phyloP scores from a whole-genome alignment of 30 jellyfish, hydroid and myxozoan genomes.

The Turritopsis rubra region DNA sequence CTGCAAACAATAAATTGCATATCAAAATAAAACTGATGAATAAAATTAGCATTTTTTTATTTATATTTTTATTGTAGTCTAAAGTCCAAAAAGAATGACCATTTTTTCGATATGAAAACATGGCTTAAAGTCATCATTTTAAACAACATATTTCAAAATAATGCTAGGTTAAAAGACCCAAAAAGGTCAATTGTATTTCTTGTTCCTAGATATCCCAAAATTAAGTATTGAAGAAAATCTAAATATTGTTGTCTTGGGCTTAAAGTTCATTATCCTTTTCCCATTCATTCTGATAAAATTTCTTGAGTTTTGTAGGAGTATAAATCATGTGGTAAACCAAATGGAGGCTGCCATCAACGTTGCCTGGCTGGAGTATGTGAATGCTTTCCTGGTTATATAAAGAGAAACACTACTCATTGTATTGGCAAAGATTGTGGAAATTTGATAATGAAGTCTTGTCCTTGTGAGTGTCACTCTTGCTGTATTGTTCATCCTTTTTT shows the following conservation, averaged over 20 bases:
- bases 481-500: neutral
- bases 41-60: neutral
- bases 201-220: no score
- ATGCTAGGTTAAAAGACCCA: no score
- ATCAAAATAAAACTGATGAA: neutral
- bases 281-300: no score
- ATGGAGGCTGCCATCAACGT: conserved; percentile 90
- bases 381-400: conserved; percentile 63
- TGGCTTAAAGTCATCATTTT: no score
- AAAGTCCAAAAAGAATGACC: no score
- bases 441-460: conserved; percentile 42
- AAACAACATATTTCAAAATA: no score
- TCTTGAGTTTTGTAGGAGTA: conserved; percentile 38
- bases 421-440: conserved; percentile 69
- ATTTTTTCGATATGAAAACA: no score
- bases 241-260: no score
- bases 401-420: conserved; percentile 49
- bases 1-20: no score
- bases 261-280: no score
- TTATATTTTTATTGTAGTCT: neutral
- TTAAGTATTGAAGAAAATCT: no score
- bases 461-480: neutral
- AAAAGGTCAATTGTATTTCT: no score
- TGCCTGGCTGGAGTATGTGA: conserved; percentile 62
- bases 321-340: conserved; percentile 55